phyloP scores from a whole-genome alignment of 2,797 vertebrate species.

The Enteromius fasciolatus region DNA sequence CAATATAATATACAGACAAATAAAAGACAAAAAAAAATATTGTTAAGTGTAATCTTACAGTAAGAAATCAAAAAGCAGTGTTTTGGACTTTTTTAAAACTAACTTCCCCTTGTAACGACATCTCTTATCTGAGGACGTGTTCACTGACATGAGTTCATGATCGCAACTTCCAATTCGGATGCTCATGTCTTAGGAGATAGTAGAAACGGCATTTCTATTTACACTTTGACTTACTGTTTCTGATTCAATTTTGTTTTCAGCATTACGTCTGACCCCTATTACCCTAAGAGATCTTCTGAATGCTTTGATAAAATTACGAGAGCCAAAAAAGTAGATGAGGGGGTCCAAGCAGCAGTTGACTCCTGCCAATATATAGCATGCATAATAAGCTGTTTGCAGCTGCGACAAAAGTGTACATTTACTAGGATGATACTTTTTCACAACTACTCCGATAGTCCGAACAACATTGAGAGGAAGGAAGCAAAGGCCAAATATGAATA shows the following conservation, averaged over 20 bases:
- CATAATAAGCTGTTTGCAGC: slow-evolving; percentile 67
- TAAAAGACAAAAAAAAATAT: background rate
- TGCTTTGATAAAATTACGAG: slow-evolving; percentile 63
- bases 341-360: slow-evolving; percentile 77
- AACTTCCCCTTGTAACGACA: background rate
- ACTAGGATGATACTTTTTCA: slow-evolving; percentile 61
- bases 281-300: slow-evolving; percentile 63
- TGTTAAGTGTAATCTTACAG: background rate
- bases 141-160: background rate
- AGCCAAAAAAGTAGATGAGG: slow-evolving; percentile 72
- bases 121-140: background rate
- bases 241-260: slow-evolving; percentile 58
- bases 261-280: background rate
- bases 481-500: slow-evolving; percentile 74
- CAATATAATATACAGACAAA: background rate
- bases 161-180: background rate
- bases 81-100: background rate
- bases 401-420: slow-evolving; percentile 57
- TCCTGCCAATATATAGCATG: slow-evolving; percentile 68
- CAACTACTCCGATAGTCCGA: slow-evolving; percentile 61
- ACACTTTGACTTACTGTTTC: slow-evolving; percentile 59
- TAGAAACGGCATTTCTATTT: slow-evolving; percentile 35
- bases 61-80: background rate
- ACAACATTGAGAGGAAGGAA: slow-evolving; percentile 75
- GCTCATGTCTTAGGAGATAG: background rate